Evolutionary conservation across 92 coral and sea anemone species (phyloP), one percentile per base, ranked within the genome.

Genomic region (Zoanthus sansibaricus): DNA sequence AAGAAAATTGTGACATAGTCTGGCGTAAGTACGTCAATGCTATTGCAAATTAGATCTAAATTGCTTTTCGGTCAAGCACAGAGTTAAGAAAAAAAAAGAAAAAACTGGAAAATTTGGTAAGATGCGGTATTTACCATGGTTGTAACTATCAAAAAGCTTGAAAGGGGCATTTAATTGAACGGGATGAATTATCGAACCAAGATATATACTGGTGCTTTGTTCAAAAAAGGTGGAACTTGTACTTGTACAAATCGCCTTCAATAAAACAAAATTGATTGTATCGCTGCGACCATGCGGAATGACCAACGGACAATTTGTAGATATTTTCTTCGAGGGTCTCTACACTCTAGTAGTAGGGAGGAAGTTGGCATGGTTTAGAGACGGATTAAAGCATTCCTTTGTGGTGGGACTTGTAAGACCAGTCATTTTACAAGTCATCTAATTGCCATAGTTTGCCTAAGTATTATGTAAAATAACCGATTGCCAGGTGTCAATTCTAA

Each of bases 401-500:
- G 52, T 56, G 66, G 62, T n/a, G 44, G 20, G 56, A 47, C 31
- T 15, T 30, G 14, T 16, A 11, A 20, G 20, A 11, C 18, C 55
- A 4, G 12, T 42, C 51, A 42, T 74, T 55, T 49, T 52, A 32
- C 82, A 11, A 56, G 67, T 76, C 82, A 52, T 55, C 66, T 76
- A 54, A 76, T 54, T 76, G 82, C 82, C 44, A 16, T 30, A 13
- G 9, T 25, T 52, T 25, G 13, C 15, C 15, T 13, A 16, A 4
- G 64, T 51, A 25, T 52, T 75, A 51, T 75, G 59, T 75, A 75
- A 75, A 25, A 75, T 30, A 76, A 54, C 68, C 21, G 15, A 30
- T 55, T 55, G 42, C 85, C 85, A 80, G 85, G 73, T 80, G 85
- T 66, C 31, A 14, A 10, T 71, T 33, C 51, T 15, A 80, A 80